Evolutionary conservation across 2,888 invertebrate genomes (phyloP).

Genomic region (Ectemnius continuus): DNA sequence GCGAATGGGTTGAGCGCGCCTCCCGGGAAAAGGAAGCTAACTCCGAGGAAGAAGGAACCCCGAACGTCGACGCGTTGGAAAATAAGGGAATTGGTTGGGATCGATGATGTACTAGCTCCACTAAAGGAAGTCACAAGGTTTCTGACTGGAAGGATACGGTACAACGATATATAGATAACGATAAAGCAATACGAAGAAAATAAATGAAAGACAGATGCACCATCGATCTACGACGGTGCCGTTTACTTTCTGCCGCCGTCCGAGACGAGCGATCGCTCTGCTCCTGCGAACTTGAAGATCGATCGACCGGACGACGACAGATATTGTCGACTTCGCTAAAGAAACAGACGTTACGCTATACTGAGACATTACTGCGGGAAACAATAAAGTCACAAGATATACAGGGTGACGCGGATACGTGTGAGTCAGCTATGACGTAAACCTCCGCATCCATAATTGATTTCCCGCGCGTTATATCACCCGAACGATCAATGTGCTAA

Average conservation of each 20-base stretch:
- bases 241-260: slow-evolving; percentile 53
- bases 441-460: no score
- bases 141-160: slow-evolving; percentile 21
- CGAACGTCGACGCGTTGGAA: slow-evolving; percentile 11
- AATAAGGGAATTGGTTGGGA: slow-evolving; percentile 16
- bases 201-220: slow-evolving; percentile 35
- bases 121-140: slow-evolving; percentile 1
- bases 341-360: slow-evolving; percentile 46
- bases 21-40: not conserved
- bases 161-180: slow-evolving; percentile 29
- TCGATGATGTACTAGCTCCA: not conserved
- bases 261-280: slow-evolving; percentile 27
- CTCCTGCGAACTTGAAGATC: slow-evolving; percentile 26
- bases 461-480: no score
- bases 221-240: slow-evolving; percentile 48
- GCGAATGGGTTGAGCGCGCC: no score
- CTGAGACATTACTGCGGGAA: slow-evolving; percentile 52
- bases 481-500: no score
- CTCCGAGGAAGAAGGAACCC: not conserved
- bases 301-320: slow-evolving; percentile 56
- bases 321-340: slow-evolving; percentile 27
- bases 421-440: no score
- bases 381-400: slow-evolving; percentile 54
- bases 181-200: slow-evolving; percentile 51
- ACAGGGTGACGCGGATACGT: no score